Conservation (phyloP, 1,140 invertebrate genomes). For the Pristionchus pacificus region DNA sequence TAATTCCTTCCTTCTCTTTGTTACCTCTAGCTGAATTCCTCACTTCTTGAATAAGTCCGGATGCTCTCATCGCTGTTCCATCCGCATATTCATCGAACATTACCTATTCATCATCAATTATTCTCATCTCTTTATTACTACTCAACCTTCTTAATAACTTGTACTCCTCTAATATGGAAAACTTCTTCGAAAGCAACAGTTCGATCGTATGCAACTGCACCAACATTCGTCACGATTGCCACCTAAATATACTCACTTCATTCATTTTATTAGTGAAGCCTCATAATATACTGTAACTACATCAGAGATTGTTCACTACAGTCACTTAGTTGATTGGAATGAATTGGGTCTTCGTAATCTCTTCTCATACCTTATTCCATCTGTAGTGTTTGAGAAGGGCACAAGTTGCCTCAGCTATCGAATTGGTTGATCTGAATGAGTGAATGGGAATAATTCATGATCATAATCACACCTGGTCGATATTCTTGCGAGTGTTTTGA, state of each 20-base stretch:
- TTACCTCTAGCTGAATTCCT: slow-evolving; percentile 47
- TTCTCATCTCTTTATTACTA: slow-evolving; percentile 27
- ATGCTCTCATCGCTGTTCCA: slow-evolving; percentile 46
- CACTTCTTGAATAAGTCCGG: slow-evolving; percentile 44
- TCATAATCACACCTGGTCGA: slow-evolving; percentile 8
- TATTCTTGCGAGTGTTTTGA: slow-evolving; percentile 43
- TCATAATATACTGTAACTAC: no score
- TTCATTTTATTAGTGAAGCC: no score
- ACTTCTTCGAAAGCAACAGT: slow-evolving; percentile 51
- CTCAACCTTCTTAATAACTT: no score
- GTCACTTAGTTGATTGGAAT: no score
- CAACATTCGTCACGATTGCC: slow-evolving; percentile 49
- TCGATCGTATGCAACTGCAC: slow-evolving; percentile 48
- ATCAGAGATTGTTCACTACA: no score
- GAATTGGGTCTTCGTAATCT: no score
- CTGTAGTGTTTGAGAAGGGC: slow-evolving; percentile 42
- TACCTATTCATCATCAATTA: slow-evolving; percentile 46
- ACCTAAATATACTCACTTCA: no score
- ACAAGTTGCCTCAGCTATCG: slow-evolving; percentile 39
- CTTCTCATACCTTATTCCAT: slow-evolving; percentile 43
- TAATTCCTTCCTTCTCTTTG: no score
- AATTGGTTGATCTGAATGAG: slow-evolving; percentile 48
- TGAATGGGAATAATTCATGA: no score
- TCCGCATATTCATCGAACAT: slow-evolving; percentile 52
- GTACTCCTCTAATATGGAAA: no score